These are phyloP conservation scores for Microctonus brassicae DNA, from an alignment of 2,888 invertebrate species.

Conservation along the genomic window DNA sequence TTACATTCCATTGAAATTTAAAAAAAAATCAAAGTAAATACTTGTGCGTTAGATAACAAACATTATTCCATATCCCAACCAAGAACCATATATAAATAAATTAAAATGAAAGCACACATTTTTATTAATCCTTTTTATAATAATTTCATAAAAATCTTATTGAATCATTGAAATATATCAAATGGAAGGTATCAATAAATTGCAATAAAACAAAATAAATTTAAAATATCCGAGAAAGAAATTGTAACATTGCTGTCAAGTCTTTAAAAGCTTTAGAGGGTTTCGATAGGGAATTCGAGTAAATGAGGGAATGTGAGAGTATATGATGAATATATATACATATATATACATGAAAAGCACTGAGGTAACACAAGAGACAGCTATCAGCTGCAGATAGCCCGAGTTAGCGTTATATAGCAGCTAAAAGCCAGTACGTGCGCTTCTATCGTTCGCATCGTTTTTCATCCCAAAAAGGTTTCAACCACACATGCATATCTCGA, in stretches of 20 bases:
- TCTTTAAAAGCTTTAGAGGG: background rate
- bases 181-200: no score
- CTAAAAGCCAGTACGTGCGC: conserved; percentile 10
- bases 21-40: background rate
- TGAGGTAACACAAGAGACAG: background rate
- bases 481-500: background rate
- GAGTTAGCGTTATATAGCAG: background rate
- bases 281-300: background rate
- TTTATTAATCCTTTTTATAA: no score
- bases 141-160: no score
- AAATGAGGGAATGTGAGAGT: background rate
- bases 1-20: background rate
- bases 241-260: background rate
- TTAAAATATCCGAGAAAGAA: background rate
- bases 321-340: background rate
- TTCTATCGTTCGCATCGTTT: conserved; percentile 10
- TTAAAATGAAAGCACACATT: no score
- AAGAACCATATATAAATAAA: no score
- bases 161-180: no score
- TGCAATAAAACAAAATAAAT: background rate
- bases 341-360: background rate
- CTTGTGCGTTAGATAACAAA: background rate
- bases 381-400: background rate
- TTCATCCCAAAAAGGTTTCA: background rate
- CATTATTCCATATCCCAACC: no score